Evolutionary conservation across 2,113 vertebrate genomes (phyloP), one percentile per base, ranked within the genome.

Genomic region (Haemorhous mexicanus): DNA sequence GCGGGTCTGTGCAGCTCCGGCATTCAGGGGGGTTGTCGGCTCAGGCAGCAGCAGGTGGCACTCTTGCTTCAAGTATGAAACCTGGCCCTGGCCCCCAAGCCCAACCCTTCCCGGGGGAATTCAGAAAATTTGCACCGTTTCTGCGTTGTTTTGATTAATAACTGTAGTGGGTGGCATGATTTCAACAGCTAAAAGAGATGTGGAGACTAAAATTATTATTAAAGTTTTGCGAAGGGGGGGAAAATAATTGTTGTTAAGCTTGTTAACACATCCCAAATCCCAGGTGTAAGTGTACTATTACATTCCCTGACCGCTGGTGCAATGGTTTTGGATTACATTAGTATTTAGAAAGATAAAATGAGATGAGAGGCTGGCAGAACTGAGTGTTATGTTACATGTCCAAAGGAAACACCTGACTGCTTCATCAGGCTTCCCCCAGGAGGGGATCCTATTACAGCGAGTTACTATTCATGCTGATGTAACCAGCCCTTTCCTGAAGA

Each of bases 1-100:
- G 93, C 97, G 97, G 98, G 99, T 99, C 82, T 32, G 98, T 86
- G 84, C 53, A 49, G 32, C 69, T 75, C 35, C 37, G 47, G 59
- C 4, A 1, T 17, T 27, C 35, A 9, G 21, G 30, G 72, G 58
- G 77, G 26, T 32, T 76, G 26, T 47, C 17, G 7, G 50, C 27
- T 68, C 10, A 1, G 26, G 62, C 5, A 41, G 78, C 97, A 95
- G 82, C 59, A 97, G 97, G 43, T 75, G 97, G 91, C 53, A 96
- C 62, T 85, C 47, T 58, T 26, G 91, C 19, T 43, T 68, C 44
- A n/a, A 28, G 14, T 30, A 76, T 50, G 78, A 73, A 59, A n/a
- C 43, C 32, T 6, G 30, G 6, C 19, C 32, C n/a, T 28, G 19
- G 23, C 26, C 35, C 62, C 61, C 8, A 16, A n/a, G 50, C 7